Percentiles rank a stretch among this genome's conserved stretches.
These are phyloP conservation scores for Macrosiphum euphorbiae DNA, from an alignment of 2,888 invertebrate species.

Conservation along the genomic window DNA sequence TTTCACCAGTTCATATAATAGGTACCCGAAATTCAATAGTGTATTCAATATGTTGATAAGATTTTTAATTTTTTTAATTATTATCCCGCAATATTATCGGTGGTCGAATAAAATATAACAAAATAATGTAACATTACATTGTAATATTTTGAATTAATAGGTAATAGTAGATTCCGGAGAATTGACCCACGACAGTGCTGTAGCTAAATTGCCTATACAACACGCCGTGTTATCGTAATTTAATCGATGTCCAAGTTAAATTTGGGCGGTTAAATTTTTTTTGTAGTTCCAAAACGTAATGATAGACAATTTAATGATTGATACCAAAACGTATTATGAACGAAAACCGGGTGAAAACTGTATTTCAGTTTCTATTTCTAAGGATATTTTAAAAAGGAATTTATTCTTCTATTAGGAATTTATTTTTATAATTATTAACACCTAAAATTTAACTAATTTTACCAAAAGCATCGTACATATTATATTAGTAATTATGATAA, in stretches of 20 bases:
- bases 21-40: not conserved
- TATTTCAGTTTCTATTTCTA: not conserved
- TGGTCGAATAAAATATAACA: not conserved
- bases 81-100: not conserved
- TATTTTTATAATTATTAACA: not conserved
- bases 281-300: not conserved
- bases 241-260: not conserved
- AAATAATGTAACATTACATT: no score
- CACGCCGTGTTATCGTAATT: not conserved
- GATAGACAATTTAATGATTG: not conserved
- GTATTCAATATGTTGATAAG: no score
- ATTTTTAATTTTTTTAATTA: not conserved
- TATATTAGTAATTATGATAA: not conserved
- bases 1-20: not conserved
- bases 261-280: not conserved
- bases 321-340: not conserved
- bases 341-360: not conserved
- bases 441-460: not conserved
- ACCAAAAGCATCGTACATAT: not conserved
- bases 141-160: not conserved
- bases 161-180: not conserved
- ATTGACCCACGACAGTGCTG: not conserved
- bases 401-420: not conserved
- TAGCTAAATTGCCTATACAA: conserved; percentile 7
- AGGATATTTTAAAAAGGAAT: not conserved